Evolutionary conservation across 2,888 invertebrate genomes (phyloP), one percentile per base, ranked within the genome.

Genomic region (Saturnia pavonia): DNA sequence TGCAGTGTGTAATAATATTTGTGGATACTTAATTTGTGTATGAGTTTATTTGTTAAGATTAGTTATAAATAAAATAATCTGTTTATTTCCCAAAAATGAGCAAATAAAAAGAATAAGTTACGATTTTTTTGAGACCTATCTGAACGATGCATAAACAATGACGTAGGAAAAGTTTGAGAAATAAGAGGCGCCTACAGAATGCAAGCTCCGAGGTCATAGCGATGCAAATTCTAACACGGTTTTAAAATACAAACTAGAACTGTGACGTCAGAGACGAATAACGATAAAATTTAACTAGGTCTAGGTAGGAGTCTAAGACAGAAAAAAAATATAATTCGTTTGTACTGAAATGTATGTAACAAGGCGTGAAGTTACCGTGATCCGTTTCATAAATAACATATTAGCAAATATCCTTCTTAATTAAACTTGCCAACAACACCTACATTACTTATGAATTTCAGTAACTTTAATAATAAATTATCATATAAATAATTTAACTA

Each of bases 181-280:
- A 51, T 51, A n/a, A 51, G n/a, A 51, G 25, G 12, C 25, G 57
- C 12, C 8, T 22, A 57, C 22, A 22, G 22, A 25, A 57, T 69
- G 63, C 69, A 48, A 27, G 65, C 63, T 40, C 65, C 65, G 65
- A 65, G 65, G 65, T 65, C 45, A 69, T 63, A 65, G 34, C 48
- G 51, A 72, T 60, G 71, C 69, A 69, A 69, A 72, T 71, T 66
- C 70, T 74, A 60, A 54, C 78, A 72, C 78, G 80, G 79, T 80
- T 80, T 75, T 69, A 74, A 76, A 65, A 65, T 75, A 74, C 80
- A 75, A 73, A 77, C 80, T 75, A 76, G 79, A 80, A 78, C 78
- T 78, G 75, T 80, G 80, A 80, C 78, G 76, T 71, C 60, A 68
- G 48, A 76, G 74, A 78, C 76, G 73, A 77, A 78, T 73, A 71